Evolutionary conservation across 1,140 invertebrate species (phyloP).

Genomic region (Drosophila hydei): DNA sequence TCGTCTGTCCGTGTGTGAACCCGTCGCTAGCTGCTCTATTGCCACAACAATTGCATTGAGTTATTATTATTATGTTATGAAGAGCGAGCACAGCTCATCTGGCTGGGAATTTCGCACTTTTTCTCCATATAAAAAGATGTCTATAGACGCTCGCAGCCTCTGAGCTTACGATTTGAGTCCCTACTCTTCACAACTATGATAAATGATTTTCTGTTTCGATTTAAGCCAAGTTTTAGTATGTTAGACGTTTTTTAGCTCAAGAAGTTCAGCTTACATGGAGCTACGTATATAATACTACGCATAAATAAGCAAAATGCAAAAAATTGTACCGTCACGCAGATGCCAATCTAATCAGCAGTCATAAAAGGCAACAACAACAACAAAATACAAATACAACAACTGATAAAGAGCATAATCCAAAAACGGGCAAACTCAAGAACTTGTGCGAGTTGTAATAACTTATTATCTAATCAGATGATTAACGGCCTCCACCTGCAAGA

Average conservation of each 20-base stretch:
- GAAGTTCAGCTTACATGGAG: too few species aligned
- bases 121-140: too few species aligned
- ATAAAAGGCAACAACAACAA: conserved; percentile 12
- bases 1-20: conserved; percentile 54
- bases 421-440: conserved; percentile 20
- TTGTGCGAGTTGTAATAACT: conserved; percentile 5
- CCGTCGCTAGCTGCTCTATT: conserved; percentile 20
- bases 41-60: conserved; percentile 39
- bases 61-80: conserved; percentile 18
- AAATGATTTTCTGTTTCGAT: too few species aligned
- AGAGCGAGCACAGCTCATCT: conserved; percentile 25
- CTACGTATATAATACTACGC: too few species aligned
- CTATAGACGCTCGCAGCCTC: too few species aligned
- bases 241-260: too few species aligned
- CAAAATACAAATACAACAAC: conserved; percentile 6
- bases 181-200: too few species aligned
- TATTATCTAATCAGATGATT: conserved; percentile 73
- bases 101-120: conserved; percentile 22
- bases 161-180: too few species aligned
- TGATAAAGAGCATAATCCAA: conserved; percentile 51
- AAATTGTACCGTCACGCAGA: background rate
- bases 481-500: conserved; percentile 40
- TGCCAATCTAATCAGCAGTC: conserved; percentile 11
- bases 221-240: too few species aligned
- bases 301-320: too few species aligned